Percentiles rank a stretch among this genome's conserved stretches.
Evolutionary conservation across 2,113 vertebrate species (phyloP).

Genomic region (Sciurus niger): DNA sequence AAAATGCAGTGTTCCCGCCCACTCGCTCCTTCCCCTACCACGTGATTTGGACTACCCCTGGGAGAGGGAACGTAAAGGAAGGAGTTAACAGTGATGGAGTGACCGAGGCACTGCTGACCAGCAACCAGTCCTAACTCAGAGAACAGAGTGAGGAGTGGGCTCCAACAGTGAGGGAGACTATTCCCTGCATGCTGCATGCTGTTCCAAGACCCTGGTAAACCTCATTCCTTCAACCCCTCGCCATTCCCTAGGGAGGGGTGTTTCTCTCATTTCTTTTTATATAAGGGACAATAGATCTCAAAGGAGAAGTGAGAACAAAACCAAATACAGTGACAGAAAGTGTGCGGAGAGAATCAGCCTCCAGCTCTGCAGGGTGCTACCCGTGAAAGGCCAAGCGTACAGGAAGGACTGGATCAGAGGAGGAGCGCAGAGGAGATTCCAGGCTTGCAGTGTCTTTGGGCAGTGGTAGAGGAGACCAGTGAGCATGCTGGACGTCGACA

Average conservation of each 20-base stretch:
- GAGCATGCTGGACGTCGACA: background rate
- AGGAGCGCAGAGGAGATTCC: background rate
- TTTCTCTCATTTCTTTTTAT: background rate
- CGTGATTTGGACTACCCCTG: background rate
- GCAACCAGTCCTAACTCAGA: background rate
- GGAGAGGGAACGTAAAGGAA: background rate
- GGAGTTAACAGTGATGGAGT: background rate
- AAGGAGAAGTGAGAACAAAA: background rate
- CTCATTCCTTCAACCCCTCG: background rate
- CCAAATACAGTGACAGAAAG: background rate
- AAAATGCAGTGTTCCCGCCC: background rate
- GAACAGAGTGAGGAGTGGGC: background rate
- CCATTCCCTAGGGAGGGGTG: background rate
- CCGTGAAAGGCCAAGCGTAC: background rate
- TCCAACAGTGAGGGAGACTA: background rate
- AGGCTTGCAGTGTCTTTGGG: background rate
- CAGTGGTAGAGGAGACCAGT: background rate
- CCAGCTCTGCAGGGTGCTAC: too few species aligned
- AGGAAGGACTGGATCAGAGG: background rate
- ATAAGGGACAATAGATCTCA: background rate
- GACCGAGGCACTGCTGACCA: background rate
- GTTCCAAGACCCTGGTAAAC: background rate
- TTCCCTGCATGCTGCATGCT: background rate
- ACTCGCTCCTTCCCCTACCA: accelerated
- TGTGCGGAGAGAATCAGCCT: accelerated